Evolutionary conservation across 2,113 vertebrate species (phyloP), one percentile per base, ranked within the genome.

Genomic region (Pardalotus punctatus): DNA sequence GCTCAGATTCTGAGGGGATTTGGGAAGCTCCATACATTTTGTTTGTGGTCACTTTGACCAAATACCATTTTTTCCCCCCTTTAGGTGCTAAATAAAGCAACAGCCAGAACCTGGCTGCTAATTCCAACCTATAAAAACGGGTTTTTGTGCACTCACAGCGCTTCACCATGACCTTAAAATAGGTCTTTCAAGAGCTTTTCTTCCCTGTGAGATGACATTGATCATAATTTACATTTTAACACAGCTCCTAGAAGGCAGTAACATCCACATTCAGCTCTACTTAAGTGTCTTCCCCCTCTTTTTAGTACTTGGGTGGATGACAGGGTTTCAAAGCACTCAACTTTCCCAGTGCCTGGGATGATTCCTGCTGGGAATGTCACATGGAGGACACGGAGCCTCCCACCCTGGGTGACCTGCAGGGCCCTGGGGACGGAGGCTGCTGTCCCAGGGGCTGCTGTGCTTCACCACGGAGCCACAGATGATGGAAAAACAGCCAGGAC

Each of bases 171-270:
- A 87, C 43, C 73, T 91, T 60, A 96, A 97, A 97, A 96, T 33
- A 97, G 94, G 57, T 76, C 82, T 69, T 95, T 51, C 58, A 22
- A 81, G 90, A 73, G 77, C 67, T 94, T 81, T 87, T 77, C 92
- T 54, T 83, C 86, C 92, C 71, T 5, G 13, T 45, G 53, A 95
- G 67, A 78, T 70, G 87, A 80, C 94, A 86, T 67, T 53, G 65
- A 81, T 86, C 88, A 5, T 89, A 93, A 96, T 96, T 97, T 96
- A 67, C 92, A 97, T 96, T 76, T 96, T 60, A 97, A 95, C 33
- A 36, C 50, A 81, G 77, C 94, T 96, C 86, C 91, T 97, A 88
- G 95, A 94, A 96, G 89, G 94, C 79, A 79, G 1, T 9, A 79
- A 73, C 71, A 92, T 72, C 80, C 74, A 48, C 65, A 60, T 61